Conservation (phyloP, 2,888 invertebrate genomes). For the Drosophila histrio region DNA sequence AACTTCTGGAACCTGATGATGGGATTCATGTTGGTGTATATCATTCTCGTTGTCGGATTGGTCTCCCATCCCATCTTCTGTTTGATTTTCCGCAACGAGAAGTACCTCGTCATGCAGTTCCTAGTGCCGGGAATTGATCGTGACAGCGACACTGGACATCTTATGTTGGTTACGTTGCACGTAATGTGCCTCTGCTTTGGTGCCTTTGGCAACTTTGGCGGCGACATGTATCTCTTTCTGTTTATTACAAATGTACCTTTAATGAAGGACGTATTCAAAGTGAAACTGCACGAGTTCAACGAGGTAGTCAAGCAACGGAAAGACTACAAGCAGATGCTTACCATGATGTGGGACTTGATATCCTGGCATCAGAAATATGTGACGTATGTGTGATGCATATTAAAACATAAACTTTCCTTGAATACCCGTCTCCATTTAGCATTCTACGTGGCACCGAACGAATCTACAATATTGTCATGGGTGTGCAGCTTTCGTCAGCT, state of each 20-base stretch:
- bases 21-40: conserved; percentile 36
- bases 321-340: conserved; percentile 8
- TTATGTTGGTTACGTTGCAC: conserved; percentile 42
- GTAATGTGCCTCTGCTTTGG: conserved; percentile 44
- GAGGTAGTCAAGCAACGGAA: conserved; percentile 7
- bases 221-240: conserved; percentile 71
- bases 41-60: background rate
- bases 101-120: conserved; percentile 63
- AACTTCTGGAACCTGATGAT: conserved; percentile 37
- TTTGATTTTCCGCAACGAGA: conserved; percentile 33
- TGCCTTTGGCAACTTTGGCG: conserved; percentile 69
- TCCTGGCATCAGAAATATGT: conserved; percentile 72
- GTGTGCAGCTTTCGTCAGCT: conserved; percentile 58
- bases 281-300: conserved; percentile 64
- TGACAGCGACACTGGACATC: conserved; percentile 41
- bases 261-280: conserved; percentile 63
- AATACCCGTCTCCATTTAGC: conserved; percentile 12
- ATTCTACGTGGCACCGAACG: conserved; percentile 46
- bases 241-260: conserved; percentile 64
- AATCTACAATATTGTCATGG: conserved; percentile 52
- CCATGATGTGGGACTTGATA: conserved; percentile 51
- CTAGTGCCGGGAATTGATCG: conserved; percentile 61
- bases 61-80: conserved; percentile 46
- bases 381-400: conserved; percentile 30
- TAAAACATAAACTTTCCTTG: background rate